Percentiles rank a stretch among this genome's conserved stretches.
Conservation (phyloP, 2,888 invertebrate genomes). For the Rhagium mordax region DNA sequence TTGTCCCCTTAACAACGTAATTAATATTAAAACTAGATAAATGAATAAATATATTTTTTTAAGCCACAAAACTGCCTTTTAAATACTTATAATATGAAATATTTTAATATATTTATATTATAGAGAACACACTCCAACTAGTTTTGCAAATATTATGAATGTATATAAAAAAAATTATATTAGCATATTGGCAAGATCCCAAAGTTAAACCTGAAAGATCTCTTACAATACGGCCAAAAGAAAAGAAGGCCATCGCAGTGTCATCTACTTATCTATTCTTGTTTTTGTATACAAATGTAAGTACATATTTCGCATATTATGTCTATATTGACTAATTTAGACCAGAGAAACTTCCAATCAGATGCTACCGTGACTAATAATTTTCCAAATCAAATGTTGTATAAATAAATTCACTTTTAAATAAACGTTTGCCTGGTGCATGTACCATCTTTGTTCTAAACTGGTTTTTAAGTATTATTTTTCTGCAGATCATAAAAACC, state of each 20-base stretch:
- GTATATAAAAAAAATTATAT: not conserved
- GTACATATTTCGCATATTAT: not conserved
- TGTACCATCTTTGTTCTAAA: not conserved
- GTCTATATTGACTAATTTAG: not conserved
- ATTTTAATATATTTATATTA: too few relatives aligned
- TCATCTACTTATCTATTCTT: not conserved
- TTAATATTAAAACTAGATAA: too few relatives aligned
- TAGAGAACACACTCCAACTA: not conserved
- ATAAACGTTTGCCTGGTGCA: not conserved
- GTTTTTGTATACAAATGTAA: not conserved
- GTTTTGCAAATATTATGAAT: not conserved
- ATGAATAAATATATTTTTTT: too few relatives aligned
- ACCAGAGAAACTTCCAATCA: too few relatives aligned
- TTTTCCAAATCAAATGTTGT: not conserved
- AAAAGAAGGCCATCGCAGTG: not conserved
- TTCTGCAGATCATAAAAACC: constrained; percentile 16
- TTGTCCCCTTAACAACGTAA: too few relatives aligned
- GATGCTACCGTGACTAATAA: too few relatives aligned
- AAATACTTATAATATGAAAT: too few relatives aligned
- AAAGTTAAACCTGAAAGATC: not conserved
- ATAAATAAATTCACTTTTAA: too few relatives aligned
- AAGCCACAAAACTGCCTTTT: too few relatives aligned
- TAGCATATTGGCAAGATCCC: not conserved
- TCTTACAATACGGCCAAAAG: not conserved
- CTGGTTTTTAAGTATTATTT: constrained; percentile 13